phyloP scores from a whole-genome alignment of 2,797 vertebrate genomes.

The Ara ararauna region DNA sequence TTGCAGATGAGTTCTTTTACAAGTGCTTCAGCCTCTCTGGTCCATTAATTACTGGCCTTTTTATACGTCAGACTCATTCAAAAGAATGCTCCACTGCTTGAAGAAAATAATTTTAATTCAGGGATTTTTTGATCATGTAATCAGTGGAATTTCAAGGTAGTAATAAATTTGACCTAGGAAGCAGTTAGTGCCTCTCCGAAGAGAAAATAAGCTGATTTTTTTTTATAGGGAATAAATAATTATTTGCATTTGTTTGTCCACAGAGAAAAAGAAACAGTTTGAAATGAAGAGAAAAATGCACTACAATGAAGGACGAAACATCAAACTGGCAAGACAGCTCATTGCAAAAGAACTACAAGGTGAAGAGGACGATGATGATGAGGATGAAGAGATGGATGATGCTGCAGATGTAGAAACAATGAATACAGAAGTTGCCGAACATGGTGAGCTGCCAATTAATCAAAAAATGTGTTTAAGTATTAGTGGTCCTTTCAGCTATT shows the following conservation, averaged over 20 bases:
- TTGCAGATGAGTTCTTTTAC: not conserved
- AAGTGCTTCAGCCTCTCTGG: not conserved
- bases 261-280: slow-evolving; percentile 95
- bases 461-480: not conserved
- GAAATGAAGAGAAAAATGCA: slow-evolving; percentile 98
- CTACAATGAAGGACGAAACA: slow-evolving; percentile 96
- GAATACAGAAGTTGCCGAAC: slow-evolving; percentile 81
- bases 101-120: not conserved
- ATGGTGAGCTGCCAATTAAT: slow-evolving; percentile 28
- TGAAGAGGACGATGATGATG: slow-evolving; percentile 82
- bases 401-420: slow-evolving; percentile 86
- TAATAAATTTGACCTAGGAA: not conserved
- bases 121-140: not conserved
- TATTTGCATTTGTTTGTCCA: not conserved
- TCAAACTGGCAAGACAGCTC: slow-evolving; percentile 94
- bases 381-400: slow-evolving; percentile 86
- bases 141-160: not conserved
- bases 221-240: not conserved
- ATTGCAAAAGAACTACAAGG: slow-evolving; percentile 92
- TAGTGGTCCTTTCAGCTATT: not conserved
- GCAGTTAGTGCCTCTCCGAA: not conserved
- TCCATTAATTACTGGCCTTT: not conserved
- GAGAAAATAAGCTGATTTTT: not conserved
- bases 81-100: not conserved
- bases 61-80: not conserved